Evolutionary conservation across 2,888 invertebrate species (phyloP), one percentile per base, ranked within the genome.

Genomic region (Deilephila elpenor): DNA sequence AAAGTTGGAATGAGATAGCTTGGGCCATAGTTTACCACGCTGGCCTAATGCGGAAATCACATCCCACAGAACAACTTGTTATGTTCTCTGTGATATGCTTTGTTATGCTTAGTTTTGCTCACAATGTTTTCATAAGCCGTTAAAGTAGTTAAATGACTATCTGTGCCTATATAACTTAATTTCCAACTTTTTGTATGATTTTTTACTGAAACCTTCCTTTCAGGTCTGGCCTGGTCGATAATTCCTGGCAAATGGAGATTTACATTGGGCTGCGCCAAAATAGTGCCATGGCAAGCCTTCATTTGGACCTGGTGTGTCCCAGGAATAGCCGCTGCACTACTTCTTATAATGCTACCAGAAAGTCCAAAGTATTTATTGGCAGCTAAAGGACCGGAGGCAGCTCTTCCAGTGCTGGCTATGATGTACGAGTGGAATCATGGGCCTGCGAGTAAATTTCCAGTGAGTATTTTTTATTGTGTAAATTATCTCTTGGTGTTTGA

Each of bases 261-360:
- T 59, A 79, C 87, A 0, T 73, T 95, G 0, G 91, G 90, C 11
- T 79, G 82, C 6, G 82, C 97, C 74, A 84, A 87, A 0, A 95
- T 96, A 71, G 95, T 96, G n/a, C 97, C 97, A 0, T 98, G 98
- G 98, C 95, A 98, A 4, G 87, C 96, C 2, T 96, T 97, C 78
- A 89, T 98, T 11, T 95, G 97, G 76, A 84, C 96, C 0, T 96
- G 97, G 87, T 96, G 96, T 3, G 80, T 96, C 0, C 96, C 97
- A 0, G 96, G 96, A 59, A 76, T 97, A 6, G 77, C 96, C 0
- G 96, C 97, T 0, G 95, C 96, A 0, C 71, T 95, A 0, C 94
- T 96, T 5, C 88, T 96, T 5, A 83, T 95, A 4, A 88, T 91
- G 62, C 90, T 96, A 74, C 98, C 98, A 0, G 98, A 98, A 86